Conservation (phyloP, 2,113 vertebrate genomes). For the Numenius arquata region DNA sequence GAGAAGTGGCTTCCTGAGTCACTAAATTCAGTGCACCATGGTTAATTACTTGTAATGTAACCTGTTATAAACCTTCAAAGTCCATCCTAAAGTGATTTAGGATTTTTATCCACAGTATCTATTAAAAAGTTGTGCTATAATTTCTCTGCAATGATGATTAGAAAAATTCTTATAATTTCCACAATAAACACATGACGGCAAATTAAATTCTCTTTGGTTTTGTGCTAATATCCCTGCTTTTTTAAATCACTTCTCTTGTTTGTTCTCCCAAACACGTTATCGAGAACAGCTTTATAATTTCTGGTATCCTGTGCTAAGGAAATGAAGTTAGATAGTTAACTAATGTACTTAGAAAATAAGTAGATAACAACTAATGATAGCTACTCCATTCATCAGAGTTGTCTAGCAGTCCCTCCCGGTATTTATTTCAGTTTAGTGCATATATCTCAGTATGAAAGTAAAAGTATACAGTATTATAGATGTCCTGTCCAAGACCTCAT, state of each 20-base stretch:
- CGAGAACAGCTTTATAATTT: neutral
- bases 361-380: neutral
- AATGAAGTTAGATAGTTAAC: neutral
- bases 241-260: neutral
- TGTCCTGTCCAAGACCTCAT: neutral
- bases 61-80: neutral
- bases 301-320: neutral
- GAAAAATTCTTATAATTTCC: neutral
- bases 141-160: neutral
- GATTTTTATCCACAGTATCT: neutral
- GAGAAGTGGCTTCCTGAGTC: neutral
- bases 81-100: neutral
- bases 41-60: neutral
- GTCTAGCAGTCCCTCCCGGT: neutral
- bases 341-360: neutral
- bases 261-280: neutral
- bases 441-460: neutral
- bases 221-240: neutral
- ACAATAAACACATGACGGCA: accelerated
- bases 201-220: neutral
- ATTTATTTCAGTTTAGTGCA: neutral
- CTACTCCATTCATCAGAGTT: neutral
- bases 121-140: neutral
- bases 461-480: neutral
- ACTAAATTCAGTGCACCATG: neutral